phyloP scores from a whole-genome alignment of 2,797 vertebrate species.

The Clarias fuscus region DNA sequence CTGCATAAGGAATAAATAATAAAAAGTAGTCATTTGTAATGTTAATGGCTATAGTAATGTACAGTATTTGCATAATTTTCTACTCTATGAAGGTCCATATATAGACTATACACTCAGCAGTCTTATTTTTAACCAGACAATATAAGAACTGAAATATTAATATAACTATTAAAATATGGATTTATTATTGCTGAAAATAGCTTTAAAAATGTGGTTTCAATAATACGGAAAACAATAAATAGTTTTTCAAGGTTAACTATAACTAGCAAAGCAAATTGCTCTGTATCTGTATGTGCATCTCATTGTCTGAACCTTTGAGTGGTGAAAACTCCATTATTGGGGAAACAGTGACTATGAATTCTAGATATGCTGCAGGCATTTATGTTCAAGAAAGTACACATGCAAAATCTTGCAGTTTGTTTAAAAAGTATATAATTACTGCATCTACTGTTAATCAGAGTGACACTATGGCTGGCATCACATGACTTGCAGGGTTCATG shows the following conservation, averaged over 20 bases:
- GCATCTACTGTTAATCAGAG: background rate
- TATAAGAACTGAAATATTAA: background rate
- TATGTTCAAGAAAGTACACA: background rate
- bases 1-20: conserved; percentile 35
- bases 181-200: background rate
- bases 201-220: background rate
- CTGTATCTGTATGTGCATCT: background rate
- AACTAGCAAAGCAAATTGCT: background rate
- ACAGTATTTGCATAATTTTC: background rate
- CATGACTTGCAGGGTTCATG: background rate
- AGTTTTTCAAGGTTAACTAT: background rate
- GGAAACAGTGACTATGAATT: background rate
- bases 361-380: background rate
- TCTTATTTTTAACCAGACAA: background rate
- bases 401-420: background rate
- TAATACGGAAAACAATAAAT: background rate
- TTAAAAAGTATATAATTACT: background rate
- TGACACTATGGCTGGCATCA: background rate
- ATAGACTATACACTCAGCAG: background rate
- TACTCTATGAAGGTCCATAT: background rate
- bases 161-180: conserved; percentile 1
- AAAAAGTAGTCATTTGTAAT: conserved; percentile 19
- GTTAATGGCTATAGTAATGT: background rate
- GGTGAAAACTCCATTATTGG: background rate
- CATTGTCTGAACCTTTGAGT: background rate